Percentiles rank a stretch among this genome's conserved stretches.
Evolutionary conservation across 2,888 invertebrate genomes (phyloP).

Genomic region (Drosophila stalkeri): DNA sequence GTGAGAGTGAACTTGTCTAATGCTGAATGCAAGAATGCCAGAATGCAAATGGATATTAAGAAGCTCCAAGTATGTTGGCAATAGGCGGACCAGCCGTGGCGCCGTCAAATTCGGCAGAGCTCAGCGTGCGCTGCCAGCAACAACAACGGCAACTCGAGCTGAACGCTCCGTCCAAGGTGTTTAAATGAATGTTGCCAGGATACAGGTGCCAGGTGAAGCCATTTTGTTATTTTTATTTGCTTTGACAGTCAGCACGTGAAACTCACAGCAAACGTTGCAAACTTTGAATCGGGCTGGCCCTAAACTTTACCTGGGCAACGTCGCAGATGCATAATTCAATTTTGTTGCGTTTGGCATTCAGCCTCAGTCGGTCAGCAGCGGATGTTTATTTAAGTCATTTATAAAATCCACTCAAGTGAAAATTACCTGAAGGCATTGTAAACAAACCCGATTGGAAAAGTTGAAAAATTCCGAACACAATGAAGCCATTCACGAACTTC

Average conservation of each 20-base stretch:
- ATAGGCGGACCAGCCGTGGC: constrained; percentile 5
- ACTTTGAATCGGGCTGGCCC: constrained; percentile 42
- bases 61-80: constrained; percentile 23
- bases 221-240: constrained; percentile 84
- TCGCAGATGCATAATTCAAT: constrained; percentile 36
- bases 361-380: constrained; percentile 29
- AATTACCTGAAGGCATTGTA: background rate
- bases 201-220: constrained; percentile 80
- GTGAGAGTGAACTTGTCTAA: constrained; percentile 51
- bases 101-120: constrained; percentile 60
- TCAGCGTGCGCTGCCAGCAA: constrained; percentile 34
- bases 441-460: background rate
- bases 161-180: constrained; percentile 66
- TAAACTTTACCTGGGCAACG: constrained; percentile 17
- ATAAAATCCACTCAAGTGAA: constrained; percentile 18
- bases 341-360: constrained; percentile 33
- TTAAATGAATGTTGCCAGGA: constrained; percentile 84
- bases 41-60: constrained; percentile 66
- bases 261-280: constrained; percentile 66
- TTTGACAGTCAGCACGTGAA: constrained; percentile 80
- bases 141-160: constrained; percentile 25
- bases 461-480: constrained; percentile 53
- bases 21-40: constrained; percentile 26
- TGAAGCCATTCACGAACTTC: constrained; percentile 83
- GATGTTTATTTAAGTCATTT: constrained; percentile 27